These are phyloP conservation scores for Anisognathus igniventris DNA, from an alignment of 2,797 vertebrate species.

Conservation along the genomic window DNA sequence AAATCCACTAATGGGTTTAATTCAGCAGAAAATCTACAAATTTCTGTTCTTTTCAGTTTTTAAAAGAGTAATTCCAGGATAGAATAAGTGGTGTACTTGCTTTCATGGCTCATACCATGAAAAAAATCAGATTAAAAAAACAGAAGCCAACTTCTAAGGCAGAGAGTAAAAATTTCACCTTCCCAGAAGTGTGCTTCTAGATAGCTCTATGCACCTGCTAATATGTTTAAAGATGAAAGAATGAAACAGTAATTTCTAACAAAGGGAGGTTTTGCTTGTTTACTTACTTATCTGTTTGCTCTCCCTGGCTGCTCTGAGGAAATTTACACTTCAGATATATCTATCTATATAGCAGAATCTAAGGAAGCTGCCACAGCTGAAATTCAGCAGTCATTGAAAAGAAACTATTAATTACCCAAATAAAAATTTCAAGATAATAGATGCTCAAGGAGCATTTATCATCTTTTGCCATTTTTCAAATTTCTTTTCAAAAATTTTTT, in stretches of 20 bases:
- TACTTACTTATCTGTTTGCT: background rate
- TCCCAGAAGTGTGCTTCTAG: background rate
- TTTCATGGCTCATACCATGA: background rate
- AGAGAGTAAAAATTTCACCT: background rate
- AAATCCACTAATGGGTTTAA: background rate
- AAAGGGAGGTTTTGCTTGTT: background rate
- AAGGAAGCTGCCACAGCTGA: background rate
- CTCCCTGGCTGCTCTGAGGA: background rate
- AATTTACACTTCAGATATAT: background rate
- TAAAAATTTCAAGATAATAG: background rate
- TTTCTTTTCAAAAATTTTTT: background rate
- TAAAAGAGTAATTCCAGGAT: background rate
- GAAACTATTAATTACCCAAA: accelerated
- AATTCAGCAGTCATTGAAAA: background rate
- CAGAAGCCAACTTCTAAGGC: background rate
- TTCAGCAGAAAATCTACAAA: background rate
- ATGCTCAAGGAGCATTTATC: background rate
- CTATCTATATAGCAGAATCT: background rate
- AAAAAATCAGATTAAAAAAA: background rate
- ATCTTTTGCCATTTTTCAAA: background rate
- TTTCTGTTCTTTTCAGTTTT: background rate
- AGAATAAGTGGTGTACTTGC: background rate
- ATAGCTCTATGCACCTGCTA: background rate
- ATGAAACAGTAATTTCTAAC: background rate
- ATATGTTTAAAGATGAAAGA: background rate